phyloP scores from a whole-genome alignment of 1,140 invertebrate species.

The Lerema accius region DNA sequence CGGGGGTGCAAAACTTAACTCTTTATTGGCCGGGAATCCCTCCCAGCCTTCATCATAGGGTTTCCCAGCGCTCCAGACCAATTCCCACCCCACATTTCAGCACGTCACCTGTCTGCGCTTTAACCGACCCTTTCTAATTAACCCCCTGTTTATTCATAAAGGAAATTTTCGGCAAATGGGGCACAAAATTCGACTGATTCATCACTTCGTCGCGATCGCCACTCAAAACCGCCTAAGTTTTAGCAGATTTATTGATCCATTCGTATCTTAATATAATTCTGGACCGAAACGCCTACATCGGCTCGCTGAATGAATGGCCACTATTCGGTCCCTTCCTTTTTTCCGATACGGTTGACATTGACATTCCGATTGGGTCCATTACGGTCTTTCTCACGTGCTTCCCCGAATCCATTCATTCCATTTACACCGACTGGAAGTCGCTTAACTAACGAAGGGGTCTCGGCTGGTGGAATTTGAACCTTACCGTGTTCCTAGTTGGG shows the following conservation, averaged over 20 bases:
- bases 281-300: constrained; percentile 29
- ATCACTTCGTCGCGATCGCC: not conserved
- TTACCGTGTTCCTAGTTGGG: constrained; percentile 43
- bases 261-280: constrained; percentile 43
- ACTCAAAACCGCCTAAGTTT: constrained; percentile 1
- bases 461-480: constrained; percentile 44
- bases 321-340: constrained; percentile 50
- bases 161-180: constrained; percentile 21
- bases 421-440: constrained; percentile 43
- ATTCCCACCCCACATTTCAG: constrained; percentile 48
- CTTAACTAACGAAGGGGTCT: constrained; percentile 27
- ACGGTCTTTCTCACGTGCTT: constrained; percentile 66
- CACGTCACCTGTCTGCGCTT: constrained; percentile 54
- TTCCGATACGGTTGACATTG: constrained; percentile 57
- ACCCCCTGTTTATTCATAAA: constrained; percentile 21
- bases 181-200: constrained; percentile 15
- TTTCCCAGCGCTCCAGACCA: constrained; percentile 59
- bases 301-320: constrained; percentile 52
- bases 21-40: constrained; percentile 62
- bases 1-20: constrained; percentile 48
- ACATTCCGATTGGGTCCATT: constrained; percentile 66
- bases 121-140: constrained; percentile 22
- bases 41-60: constrained; percentile 68
- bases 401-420: constrained; percentile 74
- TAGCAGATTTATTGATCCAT: constrained; percentile 31